Conservation (phyloP, 2,888 invertebrate genomes). For the Neoaliturus tenellus region DNA sequence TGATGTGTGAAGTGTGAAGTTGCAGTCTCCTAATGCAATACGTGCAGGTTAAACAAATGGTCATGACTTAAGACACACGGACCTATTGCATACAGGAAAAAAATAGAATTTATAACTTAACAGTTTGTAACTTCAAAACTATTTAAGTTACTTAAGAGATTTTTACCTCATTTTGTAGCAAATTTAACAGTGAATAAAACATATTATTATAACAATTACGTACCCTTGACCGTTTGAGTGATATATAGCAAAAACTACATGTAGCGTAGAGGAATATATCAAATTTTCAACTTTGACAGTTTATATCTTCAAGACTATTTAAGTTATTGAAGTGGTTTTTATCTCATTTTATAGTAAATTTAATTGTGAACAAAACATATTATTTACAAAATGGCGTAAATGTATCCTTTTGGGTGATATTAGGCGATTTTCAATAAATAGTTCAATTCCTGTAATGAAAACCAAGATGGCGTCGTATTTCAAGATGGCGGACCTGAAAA, state of each 20-base stretch:
- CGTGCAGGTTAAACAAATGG: neutral
- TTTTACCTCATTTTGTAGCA: too few relatives aligned
- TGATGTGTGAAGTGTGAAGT: constrained; percentile 13
- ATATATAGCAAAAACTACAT: constrained; percentile 1
- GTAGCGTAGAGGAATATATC: neutral
- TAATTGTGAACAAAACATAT: neutral
- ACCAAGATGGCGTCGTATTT: too few relatives aligned
- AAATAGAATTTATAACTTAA: neutral
- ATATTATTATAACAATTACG: neutral
- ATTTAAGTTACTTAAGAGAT: too few relatives aligned
- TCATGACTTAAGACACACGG: neutral
- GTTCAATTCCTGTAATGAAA: too few relatives aligned
- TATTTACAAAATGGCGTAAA: neutral
- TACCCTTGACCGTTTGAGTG: neutral
- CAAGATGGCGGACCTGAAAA: too few relatives aligned
- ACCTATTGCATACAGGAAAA: neutral
- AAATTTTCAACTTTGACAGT: too few relatives aligned
- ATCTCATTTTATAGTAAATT: too few relatives aligned
- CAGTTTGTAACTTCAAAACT: neutral
- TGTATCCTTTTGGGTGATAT: too few relatives aligned
- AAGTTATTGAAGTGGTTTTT: too few relatives aligned
- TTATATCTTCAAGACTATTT: too few relatives aligned
- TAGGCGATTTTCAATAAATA: too few relatives aligned
- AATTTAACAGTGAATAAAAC: too few relatives aligned
- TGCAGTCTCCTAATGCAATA: neutral